A percentile compares a stretch with the other conserved stretches of the same genome.
phyloP scores from a whole-genome alignment of 2,113 vertebrate species.

The Ovis canadensis region DNA sequence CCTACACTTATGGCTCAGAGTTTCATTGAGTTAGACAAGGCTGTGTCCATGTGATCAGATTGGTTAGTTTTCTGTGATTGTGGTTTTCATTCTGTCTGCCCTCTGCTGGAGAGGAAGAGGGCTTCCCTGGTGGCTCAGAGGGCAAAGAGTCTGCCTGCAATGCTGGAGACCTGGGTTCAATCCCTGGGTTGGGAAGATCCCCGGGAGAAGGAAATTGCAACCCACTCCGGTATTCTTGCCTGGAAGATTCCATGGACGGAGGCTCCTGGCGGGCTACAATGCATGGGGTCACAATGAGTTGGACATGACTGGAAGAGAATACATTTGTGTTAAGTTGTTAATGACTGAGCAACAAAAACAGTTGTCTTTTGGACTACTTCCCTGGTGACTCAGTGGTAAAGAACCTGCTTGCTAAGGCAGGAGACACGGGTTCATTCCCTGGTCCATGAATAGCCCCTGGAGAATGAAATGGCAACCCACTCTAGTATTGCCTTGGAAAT shows the following conservation, averaged over 20 bases:
- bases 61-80: background rate
- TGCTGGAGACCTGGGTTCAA: background rate
- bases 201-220: background rate
- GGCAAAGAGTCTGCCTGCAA: background rate
- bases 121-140: background rate
- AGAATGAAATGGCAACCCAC: background rate
- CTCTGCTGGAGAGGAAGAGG: background rate
- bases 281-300: background rate
- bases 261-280: background rate
- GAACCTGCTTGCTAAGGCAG: background rate
- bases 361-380: background rate
- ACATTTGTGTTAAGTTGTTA: background rate
- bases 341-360: background rate
- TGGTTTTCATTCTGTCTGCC: background rate
- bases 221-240: background rate
- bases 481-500: background rate
- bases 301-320: background rate
- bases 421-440: background rate
- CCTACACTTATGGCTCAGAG: background rate
- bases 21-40: background rate
- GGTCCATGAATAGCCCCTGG: background rate
- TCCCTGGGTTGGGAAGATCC: background rate
- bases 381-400: background rate
- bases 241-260: background rate
- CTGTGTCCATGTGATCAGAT: background rate